Evolutionary conservation across 2,888 invertebrate species (phyloP).

Genomic region (Micoletzkya japonica): DNA sequence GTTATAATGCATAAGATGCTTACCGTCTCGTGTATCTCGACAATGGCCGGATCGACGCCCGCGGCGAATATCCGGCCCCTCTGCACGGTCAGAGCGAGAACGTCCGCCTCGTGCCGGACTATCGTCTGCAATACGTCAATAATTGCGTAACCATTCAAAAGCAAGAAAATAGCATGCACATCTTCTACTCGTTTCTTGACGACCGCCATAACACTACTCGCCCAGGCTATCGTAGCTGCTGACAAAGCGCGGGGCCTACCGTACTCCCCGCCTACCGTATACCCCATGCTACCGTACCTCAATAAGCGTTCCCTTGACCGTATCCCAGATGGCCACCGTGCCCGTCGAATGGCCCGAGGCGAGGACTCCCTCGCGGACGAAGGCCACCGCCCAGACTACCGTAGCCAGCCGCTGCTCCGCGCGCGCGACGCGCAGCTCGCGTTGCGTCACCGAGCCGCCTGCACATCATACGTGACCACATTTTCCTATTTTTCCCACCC

Average conservation of each 20-base stretch:
- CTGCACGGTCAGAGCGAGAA: background rate
- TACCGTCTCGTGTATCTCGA: conserved; percentile 6
- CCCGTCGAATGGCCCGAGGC: conserved; percentile 20
- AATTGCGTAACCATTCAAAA: background rate
- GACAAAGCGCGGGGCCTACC: too few relatives aligned
- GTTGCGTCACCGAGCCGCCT: too few relatives aligned
- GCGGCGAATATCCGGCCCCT: conserved; percentile 14
- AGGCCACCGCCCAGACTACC: conserved; percentile 12
- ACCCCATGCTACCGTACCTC: background rate
- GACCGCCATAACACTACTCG: too few relatives aligned
- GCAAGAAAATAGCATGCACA: background rate
- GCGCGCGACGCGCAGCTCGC: conserved; percentile 6
- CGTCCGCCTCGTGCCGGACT: conserved; percentile 7
- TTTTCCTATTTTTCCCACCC: conserved; percentile 12
- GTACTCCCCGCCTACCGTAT: background rate
- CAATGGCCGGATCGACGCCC: conserved; percentile 19
- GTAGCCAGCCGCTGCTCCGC: background rate
- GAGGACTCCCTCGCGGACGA: conserved; percentile 1
- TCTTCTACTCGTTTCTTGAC: background rate
- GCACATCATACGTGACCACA: too few relatives aligned
- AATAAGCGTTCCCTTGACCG: background rate
- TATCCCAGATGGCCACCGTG: conserved; percentile 10
- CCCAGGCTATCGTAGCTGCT: too few relatives aligned
- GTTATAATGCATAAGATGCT: too few relatives aligned
- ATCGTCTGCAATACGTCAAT: background rate